Evolutionary conservation across 2,888 invertebrate species (phyloP).

Genomic region (Diaphora mendica): DNA sequence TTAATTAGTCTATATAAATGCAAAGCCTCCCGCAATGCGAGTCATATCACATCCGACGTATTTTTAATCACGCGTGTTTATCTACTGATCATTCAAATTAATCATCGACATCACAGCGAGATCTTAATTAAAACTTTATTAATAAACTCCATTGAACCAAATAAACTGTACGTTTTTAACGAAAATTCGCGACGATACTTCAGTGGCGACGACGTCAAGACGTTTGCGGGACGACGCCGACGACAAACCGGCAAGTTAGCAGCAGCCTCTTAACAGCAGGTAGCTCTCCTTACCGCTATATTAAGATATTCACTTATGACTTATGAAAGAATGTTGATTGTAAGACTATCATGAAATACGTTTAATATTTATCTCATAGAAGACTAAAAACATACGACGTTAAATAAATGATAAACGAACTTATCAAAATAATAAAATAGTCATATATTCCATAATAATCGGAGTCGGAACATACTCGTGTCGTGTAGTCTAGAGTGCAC

Average conservation of each 20-base stretch:
- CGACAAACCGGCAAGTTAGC: neutral
- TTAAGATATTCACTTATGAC: neutral
- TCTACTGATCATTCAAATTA: constrained; percentile 76
- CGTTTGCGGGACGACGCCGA: constrained; percentile 33
- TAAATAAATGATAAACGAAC: neutral
- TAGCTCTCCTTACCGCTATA: neutral
- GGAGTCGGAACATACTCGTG: constrained; percentile 53
- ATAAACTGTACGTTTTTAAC: constrained; percentile 78
- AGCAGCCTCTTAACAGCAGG: neutral
- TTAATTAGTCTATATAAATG: constrained; percentile 15
- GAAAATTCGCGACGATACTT: constrained; percentile 56
- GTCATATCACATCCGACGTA: constrained; percentile 63
- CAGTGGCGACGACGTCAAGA: constrained; percentile 27
- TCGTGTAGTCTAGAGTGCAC: constrained; percentile 45
- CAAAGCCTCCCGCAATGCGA: constrained; percentile 13
- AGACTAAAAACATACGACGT: neutral
- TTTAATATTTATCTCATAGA: neutral
- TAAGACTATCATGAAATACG: neutral
- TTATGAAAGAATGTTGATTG: neutral
- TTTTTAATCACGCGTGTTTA: constrained; percentile 76
- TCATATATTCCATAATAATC: neutral
- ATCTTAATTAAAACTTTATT: constrained; percentile 83
- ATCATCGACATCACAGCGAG: constrained; percentile 71
- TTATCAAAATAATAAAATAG: neutral
- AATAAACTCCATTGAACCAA: constrained; percentile 73